Evolutionary conservation across 2,113 vertebrate genomes (phyloP).

Genomic region (human (Homo sapiens)): GRCh38 chr4:182280001-182280500

Average conservation of each 20-base stretch:
- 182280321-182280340: neutral
- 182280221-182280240: neutral
- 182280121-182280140: accelerated
- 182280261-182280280: neutral
- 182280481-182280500: neutral
- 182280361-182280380: neutral
- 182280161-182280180: neutral
- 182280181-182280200: accelerated
- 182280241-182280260: neutral
- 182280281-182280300: neutral
- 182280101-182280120: neutral
- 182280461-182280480: neutral
- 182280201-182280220: neutral
- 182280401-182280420: neutral
- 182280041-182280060: neutral
- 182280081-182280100: neutral
- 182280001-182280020: neutral
- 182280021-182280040: neutral
- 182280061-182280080: neutral
- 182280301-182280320: neutral
- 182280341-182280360: neutral
- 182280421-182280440: neutral
- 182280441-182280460: neutral
- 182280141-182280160: neutral
- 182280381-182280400: neutral